A percentile compares a stretch with the other conserved stretches of the same genome.
Evolutionary conservation across 2,888 invertebrate genomes (phyloP).

Genomic region (Raillietiella orientalis): DNA sequence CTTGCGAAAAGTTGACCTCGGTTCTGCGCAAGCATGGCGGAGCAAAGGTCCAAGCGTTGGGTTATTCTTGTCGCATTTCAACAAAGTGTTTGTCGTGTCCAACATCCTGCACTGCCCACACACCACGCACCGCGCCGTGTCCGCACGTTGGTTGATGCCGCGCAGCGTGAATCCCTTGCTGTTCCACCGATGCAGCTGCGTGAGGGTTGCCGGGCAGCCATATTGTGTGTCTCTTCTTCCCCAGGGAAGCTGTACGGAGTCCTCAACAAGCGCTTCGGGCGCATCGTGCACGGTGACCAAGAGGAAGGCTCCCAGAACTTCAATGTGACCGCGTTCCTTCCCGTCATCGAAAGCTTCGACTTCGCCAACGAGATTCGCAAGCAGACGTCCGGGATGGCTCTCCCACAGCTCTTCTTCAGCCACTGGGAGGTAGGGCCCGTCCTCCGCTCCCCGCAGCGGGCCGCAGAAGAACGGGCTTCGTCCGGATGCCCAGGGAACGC

Average conservation of each 20-base stretch:
- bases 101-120: too few relatives aligned
- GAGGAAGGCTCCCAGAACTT: constrained; percentile 62
- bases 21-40: too few relatives aligned
- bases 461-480: background rate
- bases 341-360: constrained; percentile 85
- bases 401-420: constrained; percentile 77
- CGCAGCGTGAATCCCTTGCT: too few relatives aligned
- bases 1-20: too few relatives aligned
- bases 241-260: constrained; percentile 59
- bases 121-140: too few relatives aligned
- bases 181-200: too few relatives aligned
- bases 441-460: constrained; percentile 3
- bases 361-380: constrained; percentile 79
- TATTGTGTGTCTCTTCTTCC: constrained; percentile 12
- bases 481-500: too few relatives aligned
- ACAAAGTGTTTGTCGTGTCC: too few relatives aligned
- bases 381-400: constrained; percentile 80
- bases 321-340: constrained; percentile 54
- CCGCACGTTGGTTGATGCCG: too few relatives aligned
- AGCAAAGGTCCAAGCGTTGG: too few relatives aligned
- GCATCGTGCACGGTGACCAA: constrained; percentile 59
- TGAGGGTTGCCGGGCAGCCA: too few relatives aligned
- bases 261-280: constrained; percentile 52
- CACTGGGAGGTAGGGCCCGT: constrained; percentile 79
- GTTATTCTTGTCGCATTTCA: too few relatives aligned